These are phyloP conservation scores for Malacoraja senta DNA, from an alignment of 2,797 vertebrate species.

Conservation along the genomic window DNA sequence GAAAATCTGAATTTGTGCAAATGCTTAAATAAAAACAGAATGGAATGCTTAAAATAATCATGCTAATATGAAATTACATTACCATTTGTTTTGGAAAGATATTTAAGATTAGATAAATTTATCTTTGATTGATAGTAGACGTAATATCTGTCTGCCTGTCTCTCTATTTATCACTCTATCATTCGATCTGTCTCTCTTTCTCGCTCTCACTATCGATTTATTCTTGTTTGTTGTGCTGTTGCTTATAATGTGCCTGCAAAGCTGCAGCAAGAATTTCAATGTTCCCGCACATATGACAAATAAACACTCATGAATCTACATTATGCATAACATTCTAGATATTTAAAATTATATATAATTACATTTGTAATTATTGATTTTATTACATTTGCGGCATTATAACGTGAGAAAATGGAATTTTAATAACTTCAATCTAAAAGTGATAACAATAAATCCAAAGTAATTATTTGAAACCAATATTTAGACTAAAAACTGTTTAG, in stretches of 20 bases:
- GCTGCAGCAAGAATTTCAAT: too few relatives aligned
- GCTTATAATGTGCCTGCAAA: too few relatives aligned
- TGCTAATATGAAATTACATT: too few relatives aligned
- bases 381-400: not conserved
- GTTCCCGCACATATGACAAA: too few relatives aligned
- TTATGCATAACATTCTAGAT: not conserved
- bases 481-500: not conserved
- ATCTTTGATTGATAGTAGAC: not conserved
- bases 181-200: too few relatives aligned
- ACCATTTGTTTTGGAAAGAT: not conserved
- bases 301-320: too few relatives aligned
- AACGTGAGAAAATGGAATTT: not conserved
- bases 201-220: too few relatives aligned
- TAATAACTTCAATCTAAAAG: not conserved
- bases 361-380: slow-evolving; percentile 15
- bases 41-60: not conserved
- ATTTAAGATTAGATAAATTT: not conserved
- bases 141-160: not conserved
- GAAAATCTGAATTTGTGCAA: not conserved
- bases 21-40: not conserved
- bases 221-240: too few relatives aligned
- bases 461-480: slow-evolving; percentile 6
- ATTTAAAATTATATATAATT: not conserved
- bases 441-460: not conserved
- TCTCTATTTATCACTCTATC: too few relatives aligned